These are phyloP conservation scores for Hephaestus fuliginosus DNA, from an alignment of 2,797 vertebrate species.

Conservation along the genomic window DNA sequence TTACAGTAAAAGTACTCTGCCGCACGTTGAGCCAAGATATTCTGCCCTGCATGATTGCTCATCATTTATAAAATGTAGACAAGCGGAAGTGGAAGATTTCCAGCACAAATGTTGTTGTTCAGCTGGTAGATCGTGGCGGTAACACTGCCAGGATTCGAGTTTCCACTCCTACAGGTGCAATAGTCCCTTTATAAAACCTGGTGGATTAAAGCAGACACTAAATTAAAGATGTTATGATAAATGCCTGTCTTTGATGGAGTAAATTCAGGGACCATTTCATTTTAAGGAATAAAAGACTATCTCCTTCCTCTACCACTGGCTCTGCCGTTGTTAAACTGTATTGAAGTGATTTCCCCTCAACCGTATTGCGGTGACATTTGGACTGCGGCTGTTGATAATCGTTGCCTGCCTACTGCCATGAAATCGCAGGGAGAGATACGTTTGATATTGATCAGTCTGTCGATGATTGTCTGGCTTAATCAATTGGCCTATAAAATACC, in stretches of 20 bases:
- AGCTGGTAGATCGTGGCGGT: neutral
- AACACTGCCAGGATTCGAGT: constrained; percentile 5
- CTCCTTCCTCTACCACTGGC: neutral
- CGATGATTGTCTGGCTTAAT: neutral
- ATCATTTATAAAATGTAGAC: constrained; percentile 48
- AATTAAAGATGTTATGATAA: constrained; percentile 30
- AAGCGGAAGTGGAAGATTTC: constrained; percentile 30
- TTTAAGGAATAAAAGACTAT: constrained; percentile 8
- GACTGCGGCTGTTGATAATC: constrained; percentile 12
- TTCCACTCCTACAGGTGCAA: constrained; percentile 21
- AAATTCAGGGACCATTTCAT: neutral
- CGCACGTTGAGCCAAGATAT: constrained; percentile 22
- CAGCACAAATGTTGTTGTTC: constrained; percentile 22
- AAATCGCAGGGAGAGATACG: constrained; percentile 10
- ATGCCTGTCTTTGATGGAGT: constrained; percentile 1
- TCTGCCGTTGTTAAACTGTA: constrained; percentile 11
- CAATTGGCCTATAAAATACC: neutral
- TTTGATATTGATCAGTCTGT: neutral
- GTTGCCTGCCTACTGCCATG: neutral
- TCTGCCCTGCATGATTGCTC: constrained; percentile 28
- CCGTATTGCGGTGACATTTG: constrained; percentile 31
- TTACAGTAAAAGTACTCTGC: constrained; percentile 43
- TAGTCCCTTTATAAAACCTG: constrained; percentile 5
- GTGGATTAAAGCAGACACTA: constrained; percentile 25
- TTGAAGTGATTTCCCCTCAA: constrained; percentile 24